phyloP scores from a whole-genome alignment of 1,140 invertebrate species.

The Drosophila nikananu region DNA sequence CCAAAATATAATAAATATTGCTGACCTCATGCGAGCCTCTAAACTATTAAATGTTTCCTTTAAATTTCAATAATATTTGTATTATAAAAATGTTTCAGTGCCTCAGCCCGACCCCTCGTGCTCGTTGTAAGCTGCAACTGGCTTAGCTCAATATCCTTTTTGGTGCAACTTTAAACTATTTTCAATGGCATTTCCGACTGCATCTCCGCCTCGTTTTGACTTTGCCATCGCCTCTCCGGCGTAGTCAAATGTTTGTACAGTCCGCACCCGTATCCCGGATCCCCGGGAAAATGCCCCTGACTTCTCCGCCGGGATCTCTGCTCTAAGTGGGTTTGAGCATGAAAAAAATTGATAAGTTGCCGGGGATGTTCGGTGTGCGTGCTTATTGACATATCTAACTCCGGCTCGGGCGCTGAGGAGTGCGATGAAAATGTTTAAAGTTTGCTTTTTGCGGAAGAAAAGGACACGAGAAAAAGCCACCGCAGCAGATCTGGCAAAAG shows the following conservation, averaged over 20 bases:
- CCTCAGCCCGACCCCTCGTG: constrained; percentile 5
- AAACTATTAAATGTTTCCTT: neutral
- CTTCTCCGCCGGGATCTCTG: constrained; percentile 30
- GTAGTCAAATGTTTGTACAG: constrained; percentile 68
- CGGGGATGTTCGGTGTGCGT: constrained; percentile 48
- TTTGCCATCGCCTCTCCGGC: constrained; percentile 40
- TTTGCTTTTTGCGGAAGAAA: constrained; percentile 29
- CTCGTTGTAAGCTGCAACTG: constrained; percentile 70
- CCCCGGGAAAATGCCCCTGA: constrained; percentile 1
- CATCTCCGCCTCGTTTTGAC: constrained; percentile 66
- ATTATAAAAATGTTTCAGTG: neutral
- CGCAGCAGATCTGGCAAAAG: constrained; percentile 54
- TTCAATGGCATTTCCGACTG: constrained; percentile 78
- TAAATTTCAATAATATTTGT: neutral
- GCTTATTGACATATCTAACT: constrained; percentile 62
- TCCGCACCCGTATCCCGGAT: constrained; percentile 9
- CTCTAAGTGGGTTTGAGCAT: constrained; percentile 54
- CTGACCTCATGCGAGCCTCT: too few relatives aligned
- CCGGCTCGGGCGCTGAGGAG: constrained; percentile 40
- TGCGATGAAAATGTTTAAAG: constrained; percentile 57
- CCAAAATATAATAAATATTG: neutral
- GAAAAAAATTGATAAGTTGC: constrained; percentile 70
- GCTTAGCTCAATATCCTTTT: constrained; percentile 81
- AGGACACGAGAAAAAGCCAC: constrained; percentile 27
- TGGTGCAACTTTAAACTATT: constrained; percentile 80